Percentiles rank a stretch among this genome's conserved stretches.
Conservation (phyloP, 2,797 vertebrate species). For the Dryobates pubescens region DNA sequence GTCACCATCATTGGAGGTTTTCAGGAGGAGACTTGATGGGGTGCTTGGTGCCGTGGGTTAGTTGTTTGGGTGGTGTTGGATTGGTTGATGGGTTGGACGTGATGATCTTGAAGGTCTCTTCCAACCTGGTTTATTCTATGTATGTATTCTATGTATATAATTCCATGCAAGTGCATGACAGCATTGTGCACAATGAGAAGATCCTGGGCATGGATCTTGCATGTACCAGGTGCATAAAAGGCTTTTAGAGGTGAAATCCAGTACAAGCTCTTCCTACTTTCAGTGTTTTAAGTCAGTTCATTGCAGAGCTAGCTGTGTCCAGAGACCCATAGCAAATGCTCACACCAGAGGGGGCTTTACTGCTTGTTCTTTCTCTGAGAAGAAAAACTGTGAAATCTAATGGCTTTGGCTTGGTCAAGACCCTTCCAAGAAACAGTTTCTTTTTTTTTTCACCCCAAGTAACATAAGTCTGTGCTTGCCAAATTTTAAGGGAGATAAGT, state of each 20-base stretch:
- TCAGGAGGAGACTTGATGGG: too few species aligned
- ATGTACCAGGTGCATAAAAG: neutral
- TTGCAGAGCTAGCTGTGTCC: neutral
- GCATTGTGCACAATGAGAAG: neutral
- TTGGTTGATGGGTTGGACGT: too few species aligned
- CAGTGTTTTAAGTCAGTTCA: neutral
- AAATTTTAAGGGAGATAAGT: neutral
- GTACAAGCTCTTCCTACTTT: neutral
- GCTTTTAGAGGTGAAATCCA: neutral
- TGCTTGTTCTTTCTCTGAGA: neutral
- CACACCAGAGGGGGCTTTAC: neutral
- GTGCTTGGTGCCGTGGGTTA: too few species aligned
- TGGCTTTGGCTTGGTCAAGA: neutral
- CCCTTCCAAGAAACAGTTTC: neutral
- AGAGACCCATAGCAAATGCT: neutral
- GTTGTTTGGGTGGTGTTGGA: too few species aligned
- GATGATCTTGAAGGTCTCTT: too few species aligned
- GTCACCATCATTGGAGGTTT: too few species aligned
- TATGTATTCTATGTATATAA: too few species aligned
- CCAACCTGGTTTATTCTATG: too few species aligned
- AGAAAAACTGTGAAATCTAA: neutral
- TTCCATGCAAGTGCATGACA: neutral
- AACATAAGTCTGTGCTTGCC: neutral
- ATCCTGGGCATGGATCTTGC: neutral
- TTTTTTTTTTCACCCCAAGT: neutral